Percentiles rank a stretch among this genome's conserved stretches.
phyloP scores from a whole-genome alignment of 2,888 invertebrate genomes.

The Scaptomyza caliginosa region DNA sequence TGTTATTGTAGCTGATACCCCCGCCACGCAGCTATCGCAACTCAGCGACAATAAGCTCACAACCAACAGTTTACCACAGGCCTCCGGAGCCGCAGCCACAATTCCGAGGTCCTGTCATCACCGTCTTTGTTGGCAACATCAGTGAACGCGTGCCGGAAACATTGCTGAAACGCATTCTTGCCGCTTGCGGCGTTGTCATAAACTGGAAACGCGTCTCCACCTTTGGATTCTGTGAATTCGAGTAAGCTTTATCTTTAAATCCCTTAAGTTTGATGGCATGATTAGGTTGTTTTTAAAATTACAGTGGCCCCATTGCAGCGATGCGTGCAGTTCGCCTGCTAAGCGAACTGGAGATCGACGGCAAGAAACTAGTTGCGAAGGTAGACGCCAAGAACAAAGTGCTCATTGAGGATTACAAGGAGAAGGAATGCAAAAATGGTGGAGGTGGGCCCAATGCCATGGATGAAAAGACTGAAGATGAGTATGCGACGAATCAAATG shows the following conservation, averaged over 20 bases:
- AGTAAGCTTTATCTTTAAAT: constrained; percentile 82
- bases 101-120: constrained; percentile 93
- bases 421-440: constrained; percentile 86
- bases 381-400: constrained; percentile 99
- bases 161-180: constrained; percentile 95
- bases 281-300: constrained; percentile 23
- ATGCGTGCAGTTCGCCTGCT: constrained; percentile 96
- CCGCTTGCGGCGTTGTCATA: constrained; percentile 96
- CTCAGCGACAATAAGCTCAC: constrained; percentile 84
- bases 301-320: constrained; percentile 94
- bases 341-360: constrained; percentile 96
- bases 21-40: constrained; percentile 84
- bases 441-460: constrained; percentile 84
- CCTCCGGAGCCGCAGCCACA: constrained; percentile 82
- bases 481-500: constrained; percentile 90
- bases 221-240: constrained; percentile 99
- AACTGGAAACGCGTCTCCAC: constrained; percentile 99
- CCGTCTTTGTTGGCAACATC: constrained; percentile 92
- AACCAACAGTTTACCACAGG: constrained; percentile 83
- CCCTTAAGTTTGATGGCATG: not conserved
- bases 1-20: constrained; percentile 85
- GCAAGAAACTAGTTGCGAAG: constrained; percentile 96
- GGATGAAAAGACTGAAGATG: constrained; percentile 87
- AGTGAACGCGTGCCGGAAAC: constrained; percentile 97
- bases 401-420: constrained; percentile 96